phyloP scores from a whole-genome alignment of 2,113 vertebrate species.

The Nothocercus julius region DNA sequence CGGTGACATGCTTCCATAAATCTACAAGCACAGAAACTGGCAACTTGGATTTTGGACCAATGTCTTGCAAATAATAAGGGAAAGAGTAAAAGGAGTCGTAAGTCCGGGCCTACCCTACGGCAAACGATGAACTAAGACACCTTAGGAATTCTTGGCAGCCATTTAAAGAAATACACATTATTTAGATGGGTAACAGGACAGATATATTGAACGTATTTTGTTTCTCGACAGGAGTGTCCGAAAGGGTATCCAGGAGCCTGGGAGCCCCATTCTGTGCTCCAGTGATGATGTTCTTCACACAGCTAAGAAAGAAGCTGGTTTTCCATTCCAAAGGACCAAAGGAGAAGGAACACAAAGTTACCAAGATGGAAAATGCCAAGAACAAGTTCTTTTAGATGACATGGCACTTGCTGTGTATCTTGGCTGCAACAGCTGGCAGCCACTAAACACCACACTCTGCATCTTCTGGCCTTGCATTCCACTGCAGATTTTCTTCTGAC shows the following conservation, averaged over 20 bases:
- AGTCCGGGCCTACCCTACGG: background rate
- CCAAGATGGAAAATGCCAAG: background rate
- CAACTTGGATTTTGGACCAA: background rate
- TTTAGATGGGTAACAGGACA: background rate
- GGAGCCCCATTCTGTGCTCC: background rate
- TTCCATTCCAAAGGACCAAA: background rate
- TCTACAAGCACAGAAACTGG: background rate
- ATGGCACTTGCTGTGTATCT: background rate
- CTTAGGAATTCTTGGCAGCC: background rate
- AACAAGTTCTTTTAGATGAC: accelerated
- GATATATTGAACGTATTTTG: background rate
- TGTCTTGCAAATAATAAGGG: background rate
- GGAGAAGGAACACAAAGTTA: background rate
- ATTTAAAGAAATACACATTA: background rate
- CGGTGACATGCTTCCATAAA: background rate
- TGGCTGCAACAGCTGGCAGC: background rate
- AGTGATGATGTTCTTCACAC: background rate
- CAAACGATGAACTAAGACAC: background rate
- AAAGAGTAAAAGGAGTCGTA: background rate
- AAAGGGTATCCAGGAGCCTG: background rate
- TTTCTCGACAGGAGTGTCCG: background rate
- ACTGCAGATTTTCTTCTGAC: background rate
- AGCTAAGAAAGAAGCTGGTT: background rate
- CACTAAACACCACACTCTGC: background rate
- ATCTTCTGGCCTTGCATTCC: background rate